A percentile compares a stretch with the other conserved stretches of the same genome.
phyloP scores from a whole-genome alignment of 1,140 invertebrate species.

The Philotrypesis tridentata region DNA sequence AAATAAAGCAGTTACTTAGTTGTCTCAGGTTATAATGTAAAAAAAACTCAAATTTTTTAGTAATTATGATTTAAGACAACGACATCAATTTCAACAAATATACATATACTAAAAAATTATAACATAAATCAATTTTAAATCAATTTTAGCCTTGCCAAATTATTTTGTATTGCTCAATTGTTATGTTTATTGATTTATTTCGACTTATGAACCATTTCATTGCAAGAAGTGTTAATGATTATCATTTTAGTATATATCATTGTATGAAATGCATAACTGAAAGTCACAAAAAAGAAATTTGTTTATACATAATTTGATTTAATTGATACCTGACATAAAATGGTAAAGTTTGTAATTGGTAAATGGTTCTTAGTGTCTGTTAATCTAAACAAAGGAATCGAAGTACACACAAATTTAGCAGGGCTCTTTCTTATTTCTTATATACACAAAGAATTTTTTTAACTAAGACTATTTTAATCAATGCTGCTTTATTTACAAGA shows the following conservation, averaged over 20 bases:
- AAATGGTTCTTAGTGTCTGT: neutral
- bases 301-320: too few species aligned
- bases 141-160: constrained; percentile 13
- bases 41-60: neutral
- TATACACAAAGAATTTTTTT: neutral
- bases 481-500: constrained; percentile 49
- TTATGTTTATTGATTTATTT: neutral
- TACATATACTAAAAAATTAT: neutral
- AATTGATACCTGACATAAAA: neutral
- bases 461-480: constrained; percentile 22
- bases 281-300: too few species aligned
- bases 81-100: constrained; percentile 15
- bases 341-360: neutral
- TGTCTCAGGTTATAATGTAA: neutral
- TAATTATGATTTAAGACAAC: constrained; percentile 4
- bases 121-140: neutral
- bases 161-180: neutral
- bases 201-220: neutral
- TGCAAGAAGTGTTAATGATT: neutral
- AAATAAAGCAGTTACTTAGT: constrained; percentile 48
- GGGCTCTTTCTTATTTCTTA: neutral
- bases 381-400: neutral
- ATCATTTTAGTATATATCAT: neutral
- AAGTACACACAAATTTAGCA: constrained; percentile 12
- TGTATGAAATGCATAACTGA: too few species aligned